Percentiles rank a stretch among this genome's conserved stretches.
Evolutionary conservation across 2,797 vertebrate genomes (phyloP).

Genomic region (Propithecus perrieri): DNA sequence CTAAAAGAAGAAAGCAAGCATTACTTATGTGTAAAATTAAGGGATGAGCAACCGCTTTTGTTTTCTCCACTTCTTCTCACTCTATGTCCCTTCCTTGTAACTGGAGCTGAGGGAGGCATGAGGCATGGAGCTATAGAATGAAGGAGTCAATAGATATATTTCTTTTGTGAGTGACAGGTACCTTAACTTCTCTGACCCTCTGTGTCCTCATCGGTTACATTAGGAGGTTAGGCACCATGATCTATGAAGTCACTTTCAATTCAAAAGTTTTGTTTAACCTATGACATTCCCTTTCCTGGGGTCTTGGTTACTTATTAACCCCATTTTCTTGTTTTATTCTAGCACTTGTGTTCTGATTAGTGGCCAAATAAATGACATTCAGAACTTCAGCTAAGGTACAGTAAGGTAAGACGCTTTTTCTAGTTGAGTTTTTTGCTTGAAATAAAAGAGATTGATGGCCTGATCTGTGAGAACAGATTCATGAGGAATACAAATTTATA

Average conservation of each 20-base stretch:
- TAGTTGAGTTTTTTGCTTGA: background rate
- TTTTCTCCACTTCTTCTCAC: background rate
- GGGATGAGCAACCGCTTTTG: background rate
- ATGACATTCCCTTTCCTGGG: background rate
- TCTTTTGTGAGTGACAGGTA: background rate
- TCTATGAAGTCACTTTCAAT: background rate
- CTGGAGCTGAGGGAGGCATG: background rate
- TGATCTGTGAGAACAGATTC: background rate
- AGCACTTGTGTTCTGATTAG: constrained; percentile 47
- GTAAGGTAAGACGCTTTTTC: constrained; percentile 46
- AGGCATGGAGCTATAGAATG: background rate
- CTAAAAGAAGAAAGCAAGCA: background rate
- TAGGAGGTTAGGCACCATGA: background rate
- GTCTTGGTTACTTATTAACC: background rate
- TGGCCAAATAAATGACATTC: background rate
- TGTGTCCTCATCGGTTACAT: background rate
- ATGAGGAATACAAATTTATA: background rate
- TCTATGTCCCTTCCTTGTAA: background rate
- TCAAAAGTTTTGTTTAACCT: background rate
- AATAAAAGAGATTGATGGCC: background rate
- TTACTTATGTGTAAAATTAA: background rate
- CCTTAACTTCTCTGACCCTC: background rate
- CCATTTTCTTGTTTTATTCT: constrained; percentile 31
- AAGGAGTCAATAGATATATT: background rate
- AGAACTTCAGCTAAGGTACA: constrained; percentile 48